phyloP scores from a whole-genome alignment of 2,888 invertebrate genomes.

The Noctuana brunneofusca region DNA sequence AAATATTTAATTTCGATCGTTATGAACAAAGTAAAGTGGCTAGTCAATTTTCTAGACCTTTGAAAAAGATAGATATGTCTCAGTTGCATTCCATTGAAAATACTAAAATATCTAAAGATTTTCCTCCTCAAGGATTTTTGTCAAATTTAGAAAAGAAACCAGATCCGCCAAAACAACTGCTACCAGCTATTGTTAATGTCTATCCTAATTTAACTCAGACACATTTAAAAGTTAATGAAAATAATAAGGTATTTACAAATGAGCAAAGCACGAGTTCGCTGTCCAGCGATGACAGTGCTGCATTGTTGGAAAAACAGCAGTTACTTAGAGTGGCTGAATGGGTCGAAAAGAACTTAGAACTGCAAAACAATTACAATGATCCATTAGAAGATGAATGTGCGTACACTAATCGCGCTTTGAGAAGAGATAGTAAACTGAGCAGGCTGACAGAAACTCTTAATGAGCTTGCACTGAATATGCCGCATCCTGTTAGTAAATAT shows the following conservation, averaged over 20 bases:
- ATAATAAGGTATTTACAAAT: conserved; percentile 71
- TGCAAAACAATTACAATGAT: conserved; percentile 73
- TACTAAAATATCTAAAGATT: conserved; percentile 76
- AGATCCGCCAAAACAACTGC: conserved; percentile 55
- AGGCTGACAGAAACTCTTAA: conserved; percentile 72
- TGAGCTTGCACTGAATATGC: conserved; percentile 76
- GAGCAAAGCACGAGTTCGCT: conserved; percentile 79
- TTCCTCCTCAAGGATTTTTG: conserved; percentile 59
- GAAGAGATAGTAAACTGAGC: conserved; percentile 66
- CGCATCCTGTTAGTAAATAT: conserved; percentile 76
- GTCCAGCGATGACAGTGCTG: conserved; percentile 80
- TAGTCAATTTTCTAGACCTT: conserved; percentile 61
- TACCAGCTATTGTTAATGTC: conserved; percentile 73
- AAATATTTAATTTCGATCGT: conserved; percentile 80
- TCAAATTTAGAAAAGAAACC: conserved; percentile 57
- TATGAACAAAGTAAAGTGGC: conserved; percentile 74
- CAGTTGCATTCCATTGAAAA: conserved; percentile 75
- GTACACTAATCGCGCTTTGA: conserved; percentile 57
- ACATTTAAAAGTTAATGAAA: conserved; percentile 74
- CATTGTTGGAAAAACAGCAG: conserved; percentile 84
- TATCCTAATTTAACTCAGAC: conserved; percentile 78
- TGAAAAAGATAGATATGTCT: conserved; percentile 75
- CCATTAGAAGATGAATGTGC: conserved; percentile 70
- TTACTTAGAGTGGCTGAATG: conserved; percentile 89
- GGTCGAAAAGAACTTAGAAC: conserved; percentile 86